Evolutionary conservation across 2,113 vertebrate genomes (phyloP).

Genomic region (Forbesichthys papilliferus): DNA sequence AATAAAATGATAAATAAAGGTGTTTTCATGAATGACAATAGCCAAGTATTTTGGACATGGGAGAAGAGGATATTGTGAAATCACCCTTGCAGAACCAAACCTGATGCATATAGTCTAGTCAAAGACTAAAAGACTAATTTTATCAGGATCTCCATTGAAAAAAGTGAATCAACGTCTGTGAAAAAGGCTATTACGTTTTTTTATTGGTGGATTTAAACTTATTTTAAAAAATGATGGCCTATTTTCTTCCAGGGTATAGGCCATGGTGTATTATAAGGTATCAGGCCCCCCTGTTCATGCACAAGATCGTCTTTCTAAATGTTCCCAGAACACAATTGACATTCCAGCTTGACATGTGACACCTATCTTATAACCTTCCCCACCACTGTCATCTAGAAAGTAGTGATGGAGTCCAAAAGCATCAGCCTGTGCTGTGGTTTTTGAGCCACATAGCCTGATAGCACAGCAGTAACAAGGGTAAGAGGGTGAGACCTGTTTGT

Average conservation of each 20-base stretch:
- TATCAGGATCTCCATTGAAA: background rate
- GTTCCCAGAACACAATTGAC: constrained; percentile 17
- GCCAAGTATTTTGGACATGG: background rate
- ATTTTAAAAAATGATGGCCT: too few species aligned
- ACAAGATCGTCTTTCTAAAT: background rate
- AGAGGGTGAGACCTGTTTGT: too few species aligned
- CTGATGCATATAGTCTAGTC: background rate
- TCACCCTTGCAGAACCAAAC: too few species aligned
- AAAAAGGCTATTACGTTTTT: background rate
- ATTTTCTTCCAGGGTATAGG: too few species aligned
- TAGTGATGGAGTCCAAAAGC: constrained; percentile 5
- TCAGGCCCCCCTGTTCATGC: constrained; percentile 5
- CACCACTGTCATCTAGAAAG: background rate
- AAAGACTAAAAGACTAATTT: background rate
- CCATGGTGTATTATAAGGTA: background rate
- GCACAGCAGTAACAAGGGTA: too few species aligned
- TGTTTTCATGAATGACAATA: background rate
- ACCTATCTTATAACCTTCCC: constrained; percentile 26
- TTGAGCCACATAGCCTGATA: background rate
- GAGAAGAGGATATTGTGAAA: too few species aligned
- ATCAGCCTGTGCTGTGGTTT: background rate
- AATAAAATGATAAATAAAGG: constrained; percentile 42
- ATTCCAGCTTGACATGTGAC: constrained; percentile 30
- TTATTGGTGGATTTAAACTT: background rate
- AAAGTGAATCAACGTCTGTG: background rate